These are phyloP conservation scores for Microdon myrmicae DNA, from an alignment of 2,888 invertebrate genomes.

Conservation along the genomic window DNA sequence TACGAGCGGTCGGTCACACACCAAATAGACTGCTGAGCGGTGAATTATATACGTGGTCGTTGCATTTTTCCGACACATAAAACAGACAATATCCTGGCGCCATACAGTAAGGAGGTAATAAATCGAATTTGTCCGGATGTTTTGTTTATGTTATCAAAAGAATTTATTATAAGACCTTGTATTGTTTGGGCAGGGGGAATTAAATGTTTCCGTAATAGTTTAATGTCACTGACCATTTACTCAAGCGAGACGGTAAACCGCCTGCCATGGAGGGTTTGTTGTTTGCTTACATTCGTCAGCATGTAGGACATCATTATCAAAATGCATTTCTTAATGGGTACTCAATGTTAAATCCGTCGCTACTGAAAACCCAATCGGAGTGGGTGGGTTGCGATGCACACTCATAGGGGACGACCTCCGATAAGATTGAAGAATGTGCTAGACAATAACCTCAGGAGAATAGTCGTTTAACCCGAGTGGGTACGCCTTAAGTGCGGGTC, in stretches of 20 bases:
- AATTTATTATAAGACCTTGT: slow-evolving; percentile 34
- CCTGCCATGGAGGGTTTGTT: slow-evolving; percentile 19
- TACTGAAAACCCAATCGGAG: background rate
- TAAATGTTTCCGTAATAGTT: slow-evolving; percentile 1
- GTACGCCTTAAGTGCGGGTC: slow-evolving; percentile 12
- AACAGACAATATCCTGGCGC: slow-evolving; percentile 30
- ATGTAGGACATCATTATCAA: slow-evolving; percentile 8
- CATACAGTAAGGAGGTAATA: slow-evolving; percentile 19
- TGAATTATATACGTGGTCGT: slow-evolving; percentile 26
- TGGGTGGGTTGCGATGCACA: background rate
- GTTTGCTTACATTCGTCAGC: background rate
- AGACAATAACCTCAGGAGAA: slow-evolving; percentile 20
- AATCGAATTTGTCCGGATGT: slow-evolving; percentile 49
- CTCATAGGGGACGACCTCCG: background rate
- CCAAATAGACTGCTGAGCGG: slow-evolving; percentile 1
- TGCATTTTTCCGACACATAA: slow-evolving; percentile 46
- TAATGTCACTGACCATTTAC: background rate
- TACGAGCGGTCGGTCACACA: slow-evolving; percentile 24
- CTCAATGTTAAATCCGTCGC: background rate
- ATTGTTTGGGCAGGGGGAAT: background rate
- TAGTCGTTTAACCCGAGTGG: slow-evolving; percentile 26
- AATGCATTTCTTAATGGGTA: slow-evolving; percentile 1
- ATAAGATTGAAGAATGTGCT: slow-evolving; percentile 27
- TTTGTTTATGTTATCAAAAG: slow-evolving; percentile 31
- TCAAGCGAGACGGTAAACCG: slow-evolving; percentile 24